These are phyloP conservation scores for Heliornis fulica DNA, from an alignment of 2,113 vertebrate species.

Conservation along the genomic window DNA sequence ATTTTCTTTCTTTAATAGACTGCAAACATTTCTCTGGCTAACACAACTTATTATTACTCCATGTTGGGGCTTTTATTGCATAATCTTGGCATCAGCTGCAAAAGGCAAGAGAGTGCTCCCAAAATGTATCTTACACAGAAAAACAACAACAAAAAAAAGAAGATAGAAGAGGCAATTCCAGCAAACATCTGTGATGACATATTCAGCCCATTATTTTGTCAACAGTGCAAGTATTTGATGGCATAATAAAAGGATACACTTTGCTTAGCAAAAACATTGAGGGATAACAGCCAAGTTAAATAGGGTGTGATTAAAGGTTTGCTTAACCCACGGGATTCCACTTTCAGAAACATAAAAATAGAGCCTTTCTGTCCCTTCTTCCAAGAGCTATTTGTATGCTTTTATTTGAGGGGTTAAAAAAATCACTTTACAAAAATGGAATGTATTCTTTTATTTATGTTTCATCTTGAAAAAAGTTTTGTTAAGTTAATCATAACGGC, in stretches of 20 bases:
- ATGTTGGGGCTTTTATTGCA: slow-evolving; percentile 16
- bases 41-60: slow-evolving; percentile 31
- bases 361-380: neutral
- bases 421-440: neutral
- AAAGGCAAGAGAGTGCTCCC: slow-evolving; percentile 21
- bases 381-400: neutral
- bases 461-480: neutral
- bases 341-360: slow-evolving; percentile 38
- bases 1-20: slow-evolving; percentile 12
- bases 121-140: slow-evolving; percentile 37
- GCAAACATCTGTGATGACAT: slow-evolving; percentile 59
- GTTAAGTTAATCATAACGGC: neutral
- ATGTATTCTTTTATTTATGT: neutral
- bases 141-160: neutral
- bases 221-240: slow-evolving; percentile 47
- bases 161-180: slow-evolving; percentile 49
- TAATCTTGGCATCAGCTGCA: slow-evolving; percentile 33
- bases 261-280: slow-evolving; percentile 49
- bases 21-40: slow-evolving; percentile 58
- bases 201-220: slow-evolving; percentile 56
- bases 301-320: slow-evolving; percentile 35
- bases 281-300: slow-evolving; percentile 18
- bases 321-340: slow-evolving; percentile 3
- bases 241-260: slow-evolving; percentile 52
- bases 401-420: neutral